Base-by-base conservation (phyloP, 1,140 invertebrate species). In the Rhagoletis pomonella region DNA sequence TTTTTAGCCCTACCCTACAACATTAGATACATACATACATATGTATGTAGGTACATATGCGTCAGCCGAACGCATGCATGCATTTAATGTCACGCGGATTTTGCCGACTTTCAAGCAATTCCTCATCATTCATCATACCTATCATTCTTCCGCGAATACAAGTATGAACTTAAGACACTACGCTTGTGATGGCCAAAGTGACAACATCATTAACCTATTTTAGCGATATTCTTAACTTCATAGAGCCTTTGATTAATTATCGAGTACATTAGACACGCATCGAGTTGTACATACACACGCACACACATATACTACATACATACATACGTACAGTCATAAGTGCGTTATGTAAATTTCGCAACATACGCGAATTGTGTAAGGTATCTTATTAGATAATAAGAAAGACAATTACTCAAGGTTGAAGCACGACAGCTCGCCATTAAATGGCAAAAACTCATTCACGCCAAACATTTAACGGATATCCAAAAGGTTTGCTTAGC, bases 111-210 rank as follows among this genome's bases (percentile, higher is more conserved):
- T 55, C 9, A 81, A 19, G 47, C n/a, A 81, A n/a, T 81, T n/a
- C 73, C 9, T 81, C 73, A 81, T 81, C 44, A 81, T 81, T 81
- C 73, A 81, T 81, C 73, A 81, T 55, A 81, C 73, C 73, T 55
- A 81, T 55, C 50, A 81, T 19, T 9, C 14, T 81, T 19, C 47
- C 0, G 29, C 5, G 50, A 55, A 55, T 10, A 29, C 29, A 29
- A 29, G 29, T 29, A 29, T 6, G 10, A 47, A 47, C 39, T 77
- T 77, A 77, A 77, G 69, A 3, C 12, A 1, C 47, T 77, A 77
- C 14, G 12, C 4, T 12, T 47, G 5, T 12, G 55, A n/a, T 14
- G 19, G 55, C 47, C 44, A 19, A 19, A 10, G 73, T 81, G 44
- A 19, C n/a, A 19, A 29, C 29, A 29, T 6, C 50, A 55, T 81